Conservation (phyloP, 2,888 invertebrate species). For the Marasmarcha lunaedactyla region DNA sequence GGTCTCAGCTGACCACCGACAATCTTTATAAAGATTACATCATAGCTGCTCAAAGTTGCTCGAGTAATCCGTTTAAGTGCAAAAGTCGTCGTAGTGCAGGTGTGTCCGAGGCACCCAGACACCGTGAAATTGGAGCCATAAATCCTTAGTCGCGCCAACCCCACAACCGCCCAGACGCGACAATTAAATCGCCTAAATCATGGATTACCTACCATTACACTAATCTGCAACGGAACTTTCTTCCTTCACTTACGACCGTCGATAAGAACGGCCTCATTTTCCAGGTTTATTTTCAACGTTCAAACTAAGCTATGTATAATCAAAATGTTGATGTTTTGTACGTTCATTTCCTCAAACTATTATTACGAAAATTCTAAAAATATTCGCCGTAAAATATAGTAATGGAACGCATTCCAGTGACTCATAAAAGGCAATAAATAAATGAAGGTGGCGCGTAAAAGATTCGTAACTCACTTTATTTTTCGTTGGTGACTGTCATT, state of each 20-base stretch:
- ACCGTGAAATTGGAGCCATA: conserved; percentile 60
- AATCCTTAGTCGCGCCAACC: conserved; percentile 41
- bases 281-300: no score
- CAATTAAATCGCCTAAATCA: conserved; percentile 60
- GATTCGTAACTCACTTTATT: conserved; percentile 49
- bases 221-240: not conserved
- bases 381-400: conserved; percentile 4
- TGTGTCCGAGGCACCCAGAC: conserved; percentile 31
- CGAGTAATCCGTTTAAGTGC: conserved; percentile 27
- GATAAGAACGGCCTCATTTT: no score
- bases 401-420: not conserved
- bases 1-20: no score
- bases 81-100: conserved; percentile 29
- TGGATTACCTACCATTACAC: conserved; percentile 46
- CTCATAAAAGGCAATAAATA: conserved; percentile 17
- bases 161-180: conserved; percentile 37
- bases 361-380: not conserved
- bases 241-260: no score
- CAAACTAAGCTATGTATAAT: no score
- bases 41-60: no score
- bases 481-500: conserved; percentile 50
- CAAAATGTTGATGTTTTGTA: no score
- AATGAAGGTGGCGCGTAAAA: conserved; percentile 32
- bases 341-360: no score
- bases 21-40: no score